Evolutionary conservation across 2,888 invertebrate species (phyloP), one percentile per base, ranked within the genome.

Genomic region (Diarsia dahlii): DNA sequence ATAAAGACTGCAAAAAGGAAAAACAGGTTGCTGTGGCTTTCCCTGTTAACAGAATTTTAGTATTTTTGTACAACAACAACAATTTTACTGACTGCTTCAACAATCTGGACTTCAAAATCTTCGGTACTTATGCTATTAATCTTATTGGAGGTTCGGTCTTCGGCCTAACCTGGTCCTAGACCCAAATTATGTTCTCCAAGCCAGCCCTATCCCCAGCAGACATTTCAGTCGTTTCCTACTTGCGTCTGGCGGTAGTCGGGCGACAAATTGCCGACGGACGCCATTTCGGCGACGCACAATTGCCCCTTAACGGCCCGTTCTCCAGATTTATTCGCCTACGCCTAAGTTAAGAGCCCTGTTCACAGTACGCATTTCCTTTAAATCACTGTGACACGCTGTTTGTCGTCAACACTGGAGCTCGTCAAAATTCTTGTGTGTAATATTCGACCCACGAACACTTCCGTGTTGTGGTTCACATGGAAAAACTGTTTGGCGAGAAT

Each of bases 311-410:
- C 90, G 83, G 87, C 84, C 76, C 81, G 84, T 90, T 89, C 85
- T 71, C 62, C 88, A 87, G 90, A 92, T 92, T 92, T 91, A 92
- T 90, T 90, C 89, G 89, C 89, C 87, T 88, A 89, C 87, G 84
- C 87, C 81, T 84, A 78, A 85, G 76, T 87, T 86, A 88, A 87
- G 88, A 85, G 82, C 65, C 71, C 81, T 85, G 85, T 89, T 87
- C 87, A 86, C 84, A 76, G 84, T 77, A 84, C 81, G 74, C 87
- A 78, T 84, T 81, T 86, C 88, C 80, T 80, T 87, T 87, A 87
- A 88, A 90, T 86, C 84, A 82, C 80, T 46, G 71, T 81, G 81
- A 84, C 88, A 88, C 87, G 80, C 81, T 71, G 78, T 85, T 81
- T 75, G 81, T 86, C 82, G 79, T 74, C 68, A 81, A 81, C 79